A percentile compares a stretch with the other conserved stretches of the same genome.
Conservation (phyloP, 2,888 invertebrate genomes). For the Penaeus monodon region DNA sequence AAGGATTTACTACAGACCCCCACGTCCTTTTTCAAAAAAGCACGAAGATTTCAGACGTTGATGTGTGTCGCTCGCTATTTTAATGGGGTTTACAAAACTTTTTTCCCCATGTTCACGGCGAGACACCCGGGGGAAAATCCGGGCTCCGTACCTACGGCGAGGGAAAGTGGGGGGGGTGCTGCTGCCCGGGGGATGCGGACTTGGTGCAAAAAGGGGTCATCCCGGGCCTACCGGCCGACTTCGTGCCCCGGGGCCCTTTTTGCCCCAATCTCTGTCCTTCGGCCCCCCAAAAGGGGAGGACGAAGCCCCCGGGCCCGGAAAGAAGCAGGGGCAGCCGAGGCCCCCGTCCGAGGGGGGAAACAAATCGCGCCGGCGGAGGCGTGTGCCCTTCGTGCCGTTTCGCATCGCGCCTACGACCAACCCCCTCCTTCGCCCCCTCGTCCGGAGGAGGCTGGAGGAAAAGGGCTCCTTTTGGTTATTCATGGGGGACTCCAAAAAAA, state of each 20-base stretch:
- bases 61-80: background rate
- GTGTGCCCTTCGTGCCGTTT: slow-evolving; percentile 18
- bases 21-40: no score
- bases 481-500: slow-evolving; percentile 36
- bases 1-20: no score
- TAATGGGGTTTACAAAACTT: background rate
- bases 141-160: no score
- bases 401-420: background rate
- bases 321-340: background rate
- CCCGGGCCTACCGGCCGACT: background rate
- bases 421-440: slow-evolving; percentile 16
- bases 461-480: slow-evolving; percentile 8
- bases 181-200: background rate
- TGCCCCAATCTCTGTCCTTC: slow-evolving; percentile 9
- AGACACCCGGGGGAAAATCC: no score
- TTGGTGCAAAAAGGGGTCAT: background rate
- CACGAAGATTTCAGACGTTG: no score
- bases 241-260: background rate
- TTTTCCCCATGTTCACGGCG: background rate
- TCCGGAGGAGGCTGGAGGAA: slow-evolving; percentile 1
- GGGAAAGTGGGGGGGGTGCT: no score
- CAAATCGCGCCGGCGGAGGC: slow-evolving; percentile 19
- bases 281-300: background rate
- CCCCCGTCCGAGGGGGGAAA: background rate
- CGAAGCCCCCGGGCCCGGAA: background rate